These are phyloP conservation scores for Galaxias olidus DNA, from an alignment of 2,797 vertebrate species.

Conservation along the genomic window DNA sequence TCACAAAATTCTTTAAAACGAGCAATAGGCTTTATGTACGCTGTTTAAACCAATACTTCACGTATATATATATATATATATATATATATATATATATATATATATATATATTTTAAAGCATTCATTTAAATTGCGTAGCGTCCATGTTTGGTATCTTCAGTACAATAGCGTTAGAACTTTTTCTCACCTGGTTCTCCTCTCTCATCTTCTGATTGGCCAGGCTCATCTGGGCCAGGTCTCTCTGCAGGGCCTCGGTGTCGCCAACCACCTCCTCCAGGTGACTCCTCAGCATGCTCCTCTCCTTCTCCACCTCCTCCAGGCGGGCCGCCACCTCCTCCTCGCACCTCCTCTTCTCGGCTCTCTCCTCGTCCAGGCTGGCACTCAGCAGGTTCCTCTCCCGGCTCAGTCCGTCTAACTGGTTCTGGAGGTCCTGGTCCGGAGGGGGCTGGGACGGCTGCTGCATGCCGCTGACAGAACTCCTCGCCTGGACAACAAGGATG, in stretches of 20 bases:
- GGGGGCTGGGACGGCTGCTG: constrained; percentile 59
- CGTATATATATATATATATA: too few species aligned
- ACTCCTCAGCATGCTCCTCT: constrained; percentile 75
- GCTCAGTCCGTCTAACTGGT: constrained; percentile 65
- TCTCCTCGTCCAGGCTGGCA: constrained; percentile 58
- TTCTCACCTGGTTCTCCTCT: constrained; percentile 77
- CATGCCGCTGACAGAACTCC: constrained; percentile 54
- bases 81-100: too few species aligned
- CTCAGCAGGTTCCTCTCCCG: constrained; percentile 71
- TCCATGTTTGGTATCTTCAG: too few species aligned
- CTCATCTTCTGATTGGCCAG: constrained; percentile 75
- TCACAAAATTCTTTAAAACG: too few species aligned
- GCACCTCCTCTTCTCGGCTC: constrained; percentile 28
- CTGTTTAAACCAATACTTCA: too few species aligned
- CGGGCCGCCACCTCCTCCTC: constrained; percentile 71
- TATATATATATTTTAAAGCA: too few species aligned
- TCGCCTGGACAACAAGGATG: constrained; percentile 28
- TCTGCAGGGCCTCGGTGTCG: constrained; percentile 79
- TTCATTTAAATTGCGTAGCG: too few species aligned
- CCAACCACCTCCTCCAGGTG: constrained; percentile 78
- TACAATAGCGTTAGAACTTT: too few species aligned
- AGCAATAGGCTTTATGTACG: too few species aligned
- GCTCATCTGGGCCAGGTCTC: constrained; percentile 83
- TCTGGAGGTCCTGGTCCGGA: constrained; percentile 62
- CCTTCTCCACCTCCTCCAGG: constrained; percentile 77